Evolutionary conservation across 2,888 invertebrate species (phyloP), one percentile per base, ranked within the genome.

Genomic region (Euplagia quadripunctaria): DNA sequence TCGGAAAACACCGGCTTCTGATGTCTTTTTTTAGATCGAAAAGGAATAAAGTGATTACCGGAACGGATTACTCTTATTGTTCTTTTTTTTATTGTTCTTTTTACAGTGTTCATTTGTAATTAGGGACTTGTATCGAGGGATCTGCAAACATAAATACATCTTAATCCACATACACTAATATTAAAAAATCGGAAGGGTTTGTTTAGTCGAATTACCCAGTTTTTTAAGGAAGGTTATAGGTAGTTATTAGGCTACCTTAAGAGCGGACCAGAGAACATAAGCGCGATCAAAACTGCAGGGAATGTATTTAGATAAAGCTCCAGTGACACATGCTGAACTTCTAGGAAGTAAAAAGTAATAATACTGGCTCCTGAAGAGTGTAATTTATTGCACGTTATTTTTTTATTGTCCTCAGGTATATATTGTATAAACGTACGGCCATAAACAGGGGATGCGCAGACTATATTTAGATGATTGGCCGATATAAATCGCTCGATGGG

Each of bases 401-500:
- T 64, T 42, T 64, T 17, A 61, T 43, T 64, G n/a, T 64, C 9
- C 17, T n/a, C 0, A 64, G 64, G 14, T 31, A 61, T 11, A 31
- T 64, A 16, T 17, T 64, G 64, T n/a, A 64, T 17, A 16, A 64
- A 64, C 20, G 55, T 79, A 55, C 73, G 64, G 68, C 64, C 72
- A 68, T 42, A 73, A 41, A 12, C 14, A 77, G 79, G 75, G 84
- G 83, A 79, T 78, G 76, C 81, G 75, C 73, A 71, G 75, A 79
- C 88, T 91, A 91, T 89, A 88, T 91, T 89, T 87, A 87, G 85
- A 79, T 70, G 76, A 79, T 74, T 83, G 69, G 31, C 61, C 69
- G 8, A 61, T 46, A 84, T 87, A 88, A 87, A 87, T 87, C 80
- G 83, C 86, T 85, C 83, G 79, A 78, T 81, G 84, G 88, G 88